Evolutionary conservation across 2,888 invertebrate species (phyloP).

Genomic region (Clunio marinus): DNA sequence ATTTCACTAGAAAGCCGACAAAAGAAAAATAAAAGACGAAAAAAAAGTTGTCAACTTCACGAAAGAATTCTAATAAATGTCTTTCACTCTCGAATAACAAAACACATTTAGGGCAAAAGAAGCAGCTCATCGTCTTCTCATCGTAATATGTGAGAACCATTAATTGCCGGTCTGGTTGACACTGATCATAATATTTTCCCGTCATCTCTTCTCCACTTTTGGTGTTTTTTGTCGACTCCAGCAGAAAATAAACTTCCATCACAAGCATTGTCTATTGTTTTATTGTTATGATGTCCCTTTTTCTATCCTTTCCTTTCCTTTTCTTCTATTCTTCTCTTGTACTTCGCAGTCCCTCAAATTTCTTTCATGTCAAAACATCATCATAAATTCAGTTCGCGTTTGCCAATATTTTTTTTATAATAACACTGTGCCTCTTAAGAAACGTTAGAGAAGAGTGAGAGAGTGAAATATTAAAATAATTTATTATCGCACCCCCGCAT

Average conservation of each 20-base stretch:
- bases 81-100: not conserved
- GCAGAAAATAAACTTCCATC: slow-evolving; percentile 25
- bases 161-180: slow-evolving; percentile 21
- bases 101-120: too few relatives aligned
- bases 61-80: slow-evolving; percentile 19
- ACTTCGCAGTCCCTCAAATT: not conserved
- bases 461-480: slow-evolving; percentile 26
- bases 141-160: slow-evolving; percentile 20
- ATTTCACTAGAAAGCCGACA: not conserved
- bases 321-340: not conserved
- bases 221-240: not conserved
- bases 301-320: not conserved
- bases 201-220: not conserved
- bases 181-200: not conserved
- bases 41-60: slow-evolving; percentile 24
- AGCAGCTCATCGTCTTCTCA: too few relatives aligned
- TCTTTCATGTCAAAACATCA: slow-evolving; percentile 18
- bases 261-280: slow-evolving; percentile 13
- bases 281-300: not conserved
- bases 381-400: slow-evolving; percentile 25
- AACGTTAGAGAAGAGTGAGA: not conserved
- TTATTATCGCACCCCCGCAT: slow-evolving; percentile 9
- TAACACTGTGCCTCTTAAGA: slow-evolving; percentile 6
- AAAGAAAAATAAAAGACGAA: not conserved
- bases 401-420: slow-evolving; percentile 25